phyloP scores from a whole-genome alignment of 2,888 invertebrate species.

The Carpatolechia fugitivella region DNA sequence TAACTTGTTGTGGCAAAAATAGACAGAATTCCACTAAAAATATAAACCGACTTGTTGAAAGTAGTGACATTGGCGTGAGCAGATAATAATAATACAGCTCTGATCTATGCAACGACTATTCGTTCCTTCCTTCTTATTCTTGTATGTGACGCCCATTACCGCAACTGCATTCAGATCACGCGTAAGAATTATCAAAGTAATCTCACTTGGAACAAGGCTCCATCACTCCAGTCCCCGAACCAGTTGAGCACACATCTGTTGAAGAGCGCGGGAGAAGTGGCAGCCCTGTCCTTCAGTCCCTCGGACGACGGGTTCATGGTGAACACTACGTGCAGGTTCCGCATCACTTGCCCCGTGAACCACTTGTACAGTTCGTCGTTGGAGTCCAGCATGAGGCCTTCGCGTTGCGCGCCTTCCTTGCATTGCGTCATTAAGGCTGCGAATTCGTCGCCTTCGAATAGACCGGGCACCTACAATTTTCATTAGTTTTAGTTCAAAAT shows the following conservation, averaged over 20 bases:
- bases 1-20: too few species aligned
- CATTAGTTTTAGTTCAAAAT: too few species aligned
- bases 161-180: too few species aligned
- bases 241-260: constrained; percentile 99
- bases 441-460: constrained; percentile 98
- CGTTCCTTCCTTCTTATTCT: too few species aligned
- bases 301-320: constrained; percentile 99
- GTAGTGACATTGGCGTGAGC: too few species aligned
- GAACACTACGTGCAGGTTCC: constrained; percentile 99
- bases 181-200: background rate
- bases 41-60: too few species aligned
- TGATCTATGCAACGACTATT: too few species aligned
- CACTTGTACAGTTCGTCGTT: constrained; percentile 99
- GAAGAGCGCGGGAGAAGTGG: constrained; percentile 99
- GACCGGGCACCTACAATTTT: constrained; percentile 86
- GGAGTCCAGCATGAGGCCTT: constrained; percentile 98
- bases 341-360: constrained; percentile 99
- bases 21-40: too few species aligned
- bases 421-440: constrained; percentile 99
- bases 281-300: constrained; percentile 98
- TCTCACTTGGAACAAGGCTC: constrained; percentile 91
- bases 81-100: too few species aligned
- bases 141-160: too few species aligned
- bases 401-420: constrained; percentile 98
- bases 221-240: constrained; percentile 99